These are phyloP conservation scores for Propsilocerus akamusi DNA, from an alignment of 1,140 invertebrate species.

Conservation along the genomic window DNA sequence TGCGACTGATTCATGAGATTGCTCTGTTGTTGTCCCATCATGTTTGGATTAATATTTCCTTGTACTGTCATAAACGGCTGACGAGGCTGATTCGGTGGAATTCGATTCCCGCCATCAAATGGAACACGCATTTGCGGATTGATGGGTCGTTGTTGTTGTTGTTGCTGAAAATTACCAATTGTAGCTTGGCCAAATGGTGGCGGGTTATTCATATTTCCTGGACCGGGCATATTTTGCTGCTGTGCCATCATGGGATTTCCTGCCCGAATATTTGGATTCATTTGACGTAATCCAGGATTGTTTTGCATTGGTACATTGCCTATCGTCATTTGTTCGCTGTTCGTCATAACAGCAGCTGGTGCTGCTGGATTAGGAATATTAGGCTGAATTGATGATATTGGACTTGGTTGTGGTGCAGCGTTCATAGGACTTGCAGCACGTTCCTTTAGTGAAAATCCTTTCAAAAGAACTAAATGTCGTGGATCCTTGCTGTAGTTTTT, in stretches of 20 bases:
- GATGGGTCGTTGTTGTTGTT: constrained; percentile 2
- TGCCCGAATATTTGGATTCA: neutral
- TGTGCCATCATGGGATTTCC: constrained; percentile 9
- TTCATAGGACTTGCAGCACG: constrained; percentile 17
- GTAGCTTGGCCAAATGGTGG: constrained; percentile 5
- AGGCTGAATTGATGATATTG: constrained; percentile 12
- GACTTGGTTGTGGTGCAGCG: constrained; percentile 23
- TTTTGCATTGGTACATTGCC: neutral
- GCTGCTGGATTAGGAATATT: neutral
- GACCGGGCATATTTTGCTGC: constrained; percentile 8
- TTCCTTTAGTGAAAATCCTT: constrained; percentile 30
- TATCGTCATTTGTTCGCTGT: neutral
- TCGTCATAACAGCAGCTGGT: neutral
- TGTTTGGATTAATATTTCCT: constrained; percentile 9
- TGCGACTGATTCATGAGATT: constrained; percentile 20
- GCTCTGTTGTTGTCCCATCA: constrained; percentile 9
- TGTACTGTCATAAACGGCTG: constrained; percentile 12
- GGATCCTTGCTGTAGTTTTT: constrained; percentile 86
- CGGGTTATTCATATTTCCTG: neutral
- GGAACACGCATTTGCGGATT: neutral
- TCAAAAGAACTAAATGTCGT: constrained; percentile 62
- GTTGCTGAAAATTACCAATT: constrained; percentile 9
- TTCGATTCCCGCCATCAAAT: neutral
- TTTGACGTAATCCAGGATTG: neutral
- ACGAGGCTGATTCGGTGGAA: constrained; percentile 6